phyloP scores from a whole-genome alignment of 2,113 vertebrate species.

The Piliocolobus tephrosceles region DNA sequence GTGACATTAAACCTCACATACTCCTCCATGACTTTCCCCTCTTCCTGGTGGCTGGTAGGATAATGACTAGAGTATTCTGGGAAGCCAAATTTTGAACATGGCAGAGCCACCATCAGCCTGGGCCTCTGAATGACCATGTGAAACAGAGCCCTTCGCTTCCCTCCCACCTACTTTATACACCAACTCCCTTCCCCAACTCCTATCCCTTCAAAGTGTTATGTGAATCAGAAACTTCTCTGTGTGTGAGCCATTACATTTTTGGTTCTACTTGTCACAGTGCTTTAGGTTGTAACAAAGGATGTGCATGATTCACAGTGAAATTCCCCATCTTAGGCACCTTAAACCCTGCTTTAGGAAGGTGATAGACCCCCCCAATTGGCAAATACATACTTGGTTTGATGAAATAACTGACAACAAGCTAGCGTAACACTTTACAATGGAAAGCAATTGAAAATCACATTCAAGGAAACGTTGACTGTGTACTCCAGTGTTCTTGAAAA shows the following conservation, averaged over 20 bases:
- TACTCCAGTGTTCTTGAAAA: background rate
- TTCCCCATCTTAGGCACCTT: background rate
- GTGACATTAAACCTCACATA: background rate
- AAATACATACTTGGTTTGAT: background rate
- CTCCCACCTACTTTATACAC: background rate
- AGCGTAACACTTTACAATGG: background rate
- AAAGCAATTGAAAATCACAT: constrained; percentile 8
- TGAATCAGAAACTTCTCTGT: background rate
- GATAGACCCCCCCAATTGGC: background rate
- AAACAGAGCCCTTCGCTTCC: background rate
- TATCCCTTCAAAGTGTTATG: background rate
- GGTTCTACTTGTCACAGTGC: background rate
- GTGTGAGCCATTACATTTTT: background rate
- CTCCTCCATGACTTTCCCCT: background rate
- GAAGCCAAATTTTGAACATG: background rate
- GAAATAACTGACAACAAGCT: background rate
- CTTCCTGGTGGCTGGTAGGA: background rate
- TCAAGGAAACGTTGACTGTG: background rate
- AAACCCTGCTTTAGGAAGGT: background rate
- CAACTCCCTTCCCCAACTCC: background rate
- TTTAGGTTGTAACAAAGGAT: background rate
- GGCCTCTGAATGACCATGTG: background rate
- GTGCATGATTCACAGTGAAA: background rate
- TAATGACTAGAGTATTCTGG: background rate
- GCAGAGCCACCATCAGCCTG: background rate